A percentile compares a stretch with the other conserved stretches of the same genome.
Evolutionary conservation across 2,888 invertebrate genomes (phyloP).

Genomic region (Parnassius smintheus): DNA sequence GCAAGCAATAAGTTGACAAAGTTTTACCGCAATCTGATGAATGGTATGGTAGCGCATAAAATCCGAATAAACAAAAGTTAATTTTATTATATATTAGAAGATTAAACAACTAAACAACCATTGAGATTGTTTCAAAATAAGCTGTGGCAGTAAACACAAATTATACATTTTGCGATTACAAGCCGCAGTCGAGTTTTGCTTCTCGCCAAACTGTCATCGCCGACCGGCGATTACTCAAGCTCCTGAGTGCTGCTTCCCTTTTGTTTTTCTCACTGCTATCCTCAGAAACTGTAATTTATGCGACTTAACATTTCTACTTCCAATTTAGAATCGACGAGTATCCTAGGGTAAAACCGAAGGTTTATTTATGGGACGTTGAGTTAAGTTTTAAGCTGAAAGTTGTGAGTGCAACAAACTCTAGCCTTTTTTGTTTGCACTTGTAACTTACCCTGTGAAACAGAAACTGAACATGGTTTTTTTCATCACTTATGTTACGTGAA

Average conservation of each 20-base stretch:
- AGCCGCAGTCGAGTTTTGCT: constrained; percentile 24
- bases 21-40: no score
- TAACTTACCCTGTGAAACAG: constrained; percentile 15
- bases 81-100: no score
- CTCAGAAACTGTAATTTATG: constrained; percentile 77
- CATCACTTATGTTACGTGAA: no score
- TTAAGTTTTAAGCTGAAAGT: constrained; percentile 73
- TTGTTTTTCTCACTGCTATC: constrained; percentile 74
- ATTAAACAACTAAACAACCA: no score
- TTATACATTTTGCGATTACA: background rate
- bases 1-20: no score
- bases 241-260: constrained; percentile 76
- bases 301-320: constrained; percentile 74
- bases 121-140: no score
- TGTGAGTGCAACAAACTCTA: constrained; percentile 63
- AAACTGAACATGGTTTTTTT: no score
- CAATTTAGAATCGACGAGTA: constrained; percentile 72
- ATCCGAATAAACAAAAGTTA: no score
- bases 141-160: no score
- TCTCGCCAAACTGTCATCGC: constrained; percentile 63
- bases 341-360: constrained; percentile 73
- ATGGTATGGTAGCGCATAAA: no score
- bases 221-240: constrained; percentile 75
- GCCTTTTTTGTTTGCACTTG: constrained; percentile 54
- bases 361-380: constrained; percentile 76